Percentiles rank a stretch among this genome's conserved stretches.
Conservation (phyloP, 1,140 invertebrate species). For the Nymphalis io region DNA sequence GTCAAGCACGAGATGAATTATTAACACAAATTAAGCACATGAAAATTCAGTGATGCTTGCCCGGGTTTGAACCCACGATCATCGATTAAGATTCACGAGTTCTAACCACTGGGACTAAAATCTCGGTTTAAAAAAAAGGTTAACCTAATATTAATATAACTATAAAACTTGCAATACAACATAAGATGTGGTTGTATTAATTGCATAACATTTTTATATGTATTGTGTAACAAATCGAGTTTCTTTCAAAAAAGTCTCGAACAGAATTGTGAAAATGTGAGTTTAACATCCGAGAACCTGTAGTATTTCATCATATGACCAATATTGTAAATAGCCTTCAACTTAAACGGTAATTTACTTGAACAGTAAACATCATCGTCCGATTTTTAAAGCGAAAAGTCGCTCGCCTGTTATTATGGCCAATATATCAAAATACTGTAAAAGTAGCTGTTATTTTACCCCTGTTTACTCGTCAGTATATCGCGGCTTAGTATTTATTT, state of each 20-base stretch:
- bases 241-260: not conserved
- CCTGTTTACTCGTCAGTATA: constrained; percentile 55
- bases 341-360: constrained; percentile 58
- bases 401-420: constrained; percentile 66
- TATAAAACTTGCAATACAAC: too few relatives aligned
- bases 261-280: not conserved
- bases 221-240: not conserved
- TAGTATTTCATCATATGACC: constrained; percentile 38
- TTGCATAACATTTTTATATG: too few relatives aligned
- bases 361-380: constrained; percentile 56
- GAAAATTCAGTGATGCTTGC: too few relatives aligned
- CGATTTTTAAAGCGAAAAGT: constrained; percentile 68
- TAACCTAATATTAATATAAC: too few relatives aligned
- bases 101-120: too few relatives aligned
- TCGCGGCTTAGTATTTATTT: constrained; percentile 39
- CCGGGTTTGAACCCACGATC: too few relatives aligned
- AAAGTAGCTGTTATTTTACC: constrained; percentile 62
- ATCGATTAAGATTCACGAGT: too few relatives aligned
- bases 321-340: constrained; percentile 35
- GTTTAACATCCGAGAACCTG: not conserved
- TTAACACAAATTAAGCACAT: too few relatives aligned
- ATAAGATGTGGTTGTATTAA: too few relatives aligned
- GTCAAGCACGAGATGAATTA: too few relatives aligned
- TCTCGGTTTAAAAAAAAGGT: too few relatives aligned
- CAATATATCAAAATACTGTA: constrained; percentile 78